Evolutionary conservation across 2,113 vertebrate species (phyloP), one percentile per base, ranked within the genome.

Genomic region (Aplodontia rufa): DNA sequence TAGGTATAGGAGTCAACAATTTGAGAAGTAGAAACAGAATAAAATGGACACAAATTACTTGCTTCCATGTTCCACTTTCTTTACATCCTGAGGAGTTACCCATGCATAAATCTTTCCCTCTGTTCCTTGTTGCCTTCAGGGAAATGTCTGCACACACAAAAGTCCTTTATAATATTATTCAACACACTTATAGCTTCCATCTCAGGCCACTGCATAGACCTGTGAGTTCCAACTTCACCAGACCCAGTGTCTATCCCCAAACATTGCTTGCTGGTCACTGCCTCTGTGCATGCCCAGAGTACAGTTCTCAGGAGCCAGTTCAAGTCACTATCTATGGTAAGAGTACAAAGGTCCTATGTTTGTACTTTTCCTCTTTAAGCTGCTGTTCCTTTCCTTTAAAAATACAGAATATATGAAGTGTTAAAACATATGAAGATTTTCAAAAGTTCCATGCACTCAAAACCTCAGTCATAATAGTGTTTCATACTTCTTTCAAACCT

Each of bases 401-500:
- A 87, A n/a, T 32, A 32, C 58, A 37, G 76, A 91, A 84, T 71
- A 75, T 22, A 51, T 75, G 12, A 17, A 53, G 10, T 16, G 30
- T 82, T 88, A 91, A 87, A 68, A 86, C 14, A 75, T 6, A 9
- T 28, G 22, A 76, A 93, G 37, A 32, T 51, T 47, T 89, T 94
- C 71, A 79, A 60, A 24, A 40, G 10, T 12, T 1, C n/a, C 24
- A 49, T 24, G 22, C 10, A 58, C 32, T 4, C 37, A 32, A 19
- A 91, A 10, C 35, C 22, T 81, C 49, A 58, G 8, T n/a, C 16
- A 32, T 74, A 45, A 37, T 0, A 35, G 13, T 9, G n/a, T 79
- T 62, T 72, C 62, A n/a, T 45, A 37, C 16, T 58, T 79, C 20
- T 88, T 80, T 83, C 76, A 88, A 58, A 24, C 9, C 6, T 24